Evolutionary conservation across 1,140 invertebrate species (phyloP), one percentile per base, ranked within the genome.

Genomic region (Drosophila pectinifera): DNA sequence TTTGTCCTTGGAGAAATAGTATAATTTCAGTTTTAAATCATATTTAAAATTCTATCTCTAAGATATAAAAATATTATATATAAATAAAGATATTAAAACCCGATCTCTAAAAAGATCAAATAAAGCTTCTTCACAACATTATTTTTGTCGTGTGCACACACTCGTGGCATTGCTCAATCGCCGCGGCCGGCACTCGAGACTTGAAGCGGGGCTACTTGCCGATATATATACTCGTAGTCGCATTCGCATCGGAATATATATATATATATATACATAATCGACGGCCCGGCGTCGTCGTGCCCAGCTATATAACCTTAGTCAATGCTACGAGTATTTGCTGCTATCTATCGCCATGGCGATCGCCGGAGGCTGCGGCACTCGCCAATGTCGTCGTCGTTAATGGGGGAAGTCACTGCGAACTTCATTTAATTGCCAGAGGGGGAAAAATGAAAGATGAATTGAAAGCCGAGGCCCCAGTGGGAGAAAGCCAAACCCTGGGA

Each of bases 241-340:
- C 26, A 48, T 34, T 43, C 56, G 31, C 41, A 59, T 59, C 24
- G 46, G 16, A 54, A 41, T 41, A 51, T 51, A 48, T 51, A 51
- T 22, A 41, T 39, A 38, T 41, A 41, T 41, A 51, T 51, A 48
- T 51, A 51, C 36, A 41, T 39, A 38, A 28, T 28, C 36, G 43
- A 49, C 26, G 10, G 34, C 34, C 31, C 68, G 74, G 55, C 63
- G 48, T 63, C 28, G 28, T 31, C 68, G 69, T 72, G 72, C 57
- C 70, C 73, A 88, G 80, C 75, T 64, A 42, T 82, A 82, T 86
- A 86, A 86, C 82, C 82, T 86, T 86, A 88, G 72, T 70, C 80
- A 80, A 79, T 88, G 79, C 53, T 77, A 51, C 49, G 49, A 51
- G 18, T 34, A 51, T 77, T 89, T 73, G 70, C 68, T 67, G 78